A percentile compares a stretch with the other conserved stretches of the same genome.
Conservation (phyloP, 2,888 invertebrate species). For the Papilio demoleus region DNA sequence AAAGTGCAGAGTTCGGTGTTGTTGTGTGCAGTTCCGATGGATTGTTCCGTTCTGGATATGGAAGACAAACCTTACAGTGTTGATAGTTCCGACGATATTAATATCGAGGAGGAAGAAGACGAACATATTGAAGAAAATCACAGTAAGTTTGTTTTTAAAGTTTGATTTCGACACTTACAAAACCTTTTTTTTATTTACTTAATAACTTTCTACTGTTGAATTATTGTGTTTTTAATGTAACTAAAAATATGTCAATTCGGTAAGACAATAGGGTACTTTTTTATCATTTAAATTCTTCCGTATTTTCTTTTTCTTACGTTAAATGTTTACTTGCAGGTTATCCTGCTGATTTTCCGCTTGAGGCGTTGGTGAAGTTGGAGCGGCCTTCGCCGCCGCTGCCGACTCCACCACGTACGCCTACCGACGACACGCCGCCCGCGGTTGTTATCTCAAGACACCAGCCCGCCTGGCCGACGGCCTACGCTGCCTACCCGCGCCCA, state of each 20-base stretch:
- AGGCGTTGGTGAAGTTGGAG: conserved; percentile 84
- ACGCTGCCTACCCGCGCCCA: conserved; percentile 69
- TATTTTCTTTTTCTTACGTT: conserved; percentile 2
- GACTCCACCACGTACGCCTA: conserved; percentile 89
- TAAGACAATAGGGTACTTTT: conserved; percentile 24
- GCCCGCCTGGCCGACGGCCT: conserved; percentile 68
- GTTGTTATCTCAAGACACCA: conserved; percentile 75
- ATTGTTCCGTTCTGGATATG: conserved; percentile 72
- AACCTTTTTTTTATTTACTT: background rate
- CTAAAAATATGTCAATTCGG: background rate
- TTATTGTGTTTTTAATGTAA: background rate
- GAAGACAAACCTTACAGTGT: conserved; percentile 81
- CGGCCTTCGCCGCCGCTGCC: conserved; percentile 85
- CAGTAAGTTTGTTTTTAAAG: conserved; percentile 57
- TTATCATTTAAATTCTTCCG: conserved; percentile 55
- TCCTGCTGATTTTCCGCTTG: conserved; percentile 83
- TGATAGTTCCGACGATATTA: conserved; percentile 80
- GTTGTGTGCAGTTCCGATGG: conserved; percentile 72
- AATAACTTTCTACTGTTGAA: background rate
- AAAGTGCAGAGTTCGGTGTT: conserved; percentile 68
- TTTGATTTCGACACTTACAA: background rate
- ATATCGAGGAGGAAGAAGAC: conserved; percentile 78
- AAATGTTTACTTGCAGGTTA: conserved; percentile 71
- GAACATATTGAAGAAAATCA: conserved; percentile 73
- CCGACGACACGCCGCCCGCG: conserved; percentile 83